These are phyloP conservation scores for Julus scanicus DNA, from an alignment of 2,888 invertebrate species.

Conservation along the genomic window DNA sequence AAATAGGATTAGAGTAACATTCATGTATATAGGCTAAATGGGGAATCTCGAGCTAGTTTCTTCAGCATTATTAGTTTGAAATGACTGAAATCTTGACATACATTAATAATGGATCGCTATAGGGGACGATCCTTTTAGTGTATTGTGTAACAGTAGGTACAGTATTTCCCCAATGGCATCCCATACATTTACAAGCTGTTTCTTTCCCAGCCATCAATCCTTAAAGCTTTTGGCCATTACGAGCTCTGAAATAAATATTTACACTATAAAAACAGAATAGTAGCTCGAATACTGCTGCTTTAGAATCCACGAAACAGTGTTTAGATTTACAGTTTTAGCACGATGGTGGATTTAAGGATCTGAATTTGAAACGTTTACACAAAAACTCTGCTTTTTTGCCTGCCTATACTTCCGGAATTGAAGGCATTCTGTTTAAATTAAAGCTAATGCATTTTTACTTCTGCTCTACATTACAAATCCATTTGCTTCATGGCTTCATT, in stretches of 20 bases:
- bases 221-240: not conserved
- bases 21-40: too few species aligned
- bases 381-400: not conserved
- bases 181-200: not conserved
- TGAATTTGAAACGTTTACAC: slow-evolving; percentile 12
- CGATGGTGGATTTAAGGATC: not conserved
- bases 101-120: too few species aligned
- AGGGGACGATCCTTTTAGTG: too few species aligned
- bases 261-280: not conserved
- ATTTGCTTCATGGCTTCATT: not conserved
- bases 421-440: not conserved
- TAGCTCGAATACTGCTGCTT: not conserved
- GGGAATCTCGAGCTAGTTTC: too few species aligned
- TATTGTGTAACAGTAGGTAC: too few species aligned
- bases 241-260: not conserved
- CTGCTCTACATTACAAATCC: not conserved
- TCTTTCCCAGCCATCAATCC: not conserved
- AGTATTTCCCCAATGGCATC: not conserved
- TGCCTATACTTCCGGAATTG: slow-evolving; percentile 1
- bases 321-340: not conserved
- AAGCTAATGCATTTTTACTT: not conserved
- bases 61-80: too few species aligned
- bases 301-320: not conserved
- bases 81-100: too few species aligned
- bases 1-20: too few species aligned